A percentile compares a stretch with the other conserved stretches of the same genome.
Evolutionary conservation across 2,113 vertebrate species (phyloP).

Genomic region (Ophthalmolycus amberensis): DNA sequence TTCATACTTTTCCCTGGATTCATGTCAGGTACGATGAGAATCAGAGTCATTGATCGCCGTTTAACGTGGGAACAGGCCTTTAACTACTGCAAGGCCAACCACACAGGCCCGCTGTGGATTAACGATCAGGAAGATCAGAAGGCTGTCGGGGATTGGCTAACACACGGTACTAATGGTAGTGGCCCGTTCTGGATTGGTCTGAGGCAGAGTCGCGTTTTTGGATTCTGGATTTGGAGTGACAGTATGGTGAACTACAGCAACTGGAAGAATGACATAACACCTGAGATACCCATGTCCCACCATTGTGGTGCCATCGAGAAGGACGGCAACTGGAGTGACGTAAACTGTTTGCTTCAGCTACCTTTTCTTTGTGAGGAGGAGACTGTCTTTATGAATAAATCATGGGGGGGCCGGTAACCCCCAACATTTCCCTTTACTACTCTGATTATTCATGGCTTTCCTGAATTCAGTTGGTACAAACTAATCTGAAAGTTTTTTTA

Average conservation of each 20-base stretch:
- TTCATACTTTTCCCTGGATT: background rate
- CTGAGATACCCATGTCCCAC: slow-evolving; percentile 38
- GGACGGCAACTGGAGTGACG: slow-evolving; percentile 45
- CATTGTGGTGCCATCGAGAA: slow-evolving; percentile 55
- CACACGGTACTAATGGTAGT: fast-evolving
- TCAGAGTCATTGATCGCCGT: fast-evolving
- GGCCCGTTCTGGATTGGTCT: slow-evolving; percentile 72
- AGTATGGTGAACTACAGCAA: slow-evolving; percentile 14
- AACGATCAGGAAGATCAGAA: slow-evolving; percentile 2
- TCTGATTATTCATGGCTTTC: background rate
- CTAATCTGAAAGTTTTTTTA: background rate
- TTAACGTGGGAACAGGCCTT: slow-evolving; percentile 38
- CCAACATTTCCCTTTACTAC: background rate
- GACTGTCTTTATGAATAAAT: background rate
- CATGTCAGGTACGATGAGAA: slow-evolving; percentile 46
- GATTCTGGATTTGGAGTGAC: slow-evolving; percentile 78
- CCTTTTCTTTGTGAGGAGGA: slow-evolving; percentile 69
- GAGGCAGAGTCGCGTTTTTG: slow-evolving; percentile 72
- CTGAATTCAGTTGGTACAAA: background rate
- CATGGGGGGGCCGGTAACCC: no score
- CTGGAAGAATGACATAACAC: slow-evolving; percentile 33
- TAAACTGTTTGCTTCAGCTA: background rate
- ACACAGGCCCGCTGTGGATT: slow-evolving; percentile 51
- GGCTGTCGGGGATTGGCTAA: slow-evolving; percentile 1
- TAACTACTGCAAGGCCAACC: slow-evolving; percentile 14